These are phyloP conservation scores for Tragelaphus imberbis DNA, from an alignment of 2,113 vertebrate genomes.

Conservation along the genomic window DNA sequence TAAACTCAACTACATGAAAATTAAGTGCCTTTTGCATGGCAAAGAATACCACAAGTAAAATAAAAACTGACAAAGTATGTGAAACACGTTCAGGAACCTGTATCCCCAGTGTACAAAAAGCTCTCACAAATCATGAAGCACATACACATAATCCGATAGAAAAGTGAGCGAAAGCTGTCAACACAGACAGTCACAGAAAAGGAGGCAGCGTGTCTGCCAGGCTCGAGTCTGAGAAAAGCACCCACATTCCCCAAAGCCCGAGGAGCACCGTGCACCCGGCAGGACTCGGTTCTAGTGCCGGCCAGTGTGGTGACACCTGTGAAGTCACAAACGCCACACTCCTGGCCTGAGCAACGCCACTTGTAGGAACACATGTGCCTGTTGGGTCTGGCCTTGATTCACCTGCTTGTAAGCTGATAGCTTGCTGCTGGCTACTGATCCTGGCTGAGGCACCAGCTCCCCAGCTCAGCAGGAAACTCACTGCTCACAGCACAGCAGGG, in stretches of 20 bases:
- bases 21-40: not conserved
- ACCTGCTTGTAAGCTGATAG: not conserved
- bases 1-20: not conserved
- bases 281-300: fast-evolving
- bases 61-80: not conserved
- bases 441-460: not conserved
- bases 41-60: not conserved
- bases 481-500: fast-evolving
- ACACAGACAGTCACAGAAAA: not conserved
- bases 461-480: not conserved
- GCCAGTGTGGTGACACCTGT: too few species aligned
- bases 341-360: not conserved
- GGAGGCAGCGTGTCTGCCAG: not conserved
- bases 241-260: not conserved
- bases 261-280: fast-evolving
- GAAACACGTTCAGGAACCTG: not conserved
- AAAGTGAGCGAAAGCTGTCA: not conserved
- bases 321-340: fast-evolving
- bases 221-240: not conserved
- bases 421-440: fast-evolving
- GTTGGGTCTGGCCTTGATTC: not conserved
- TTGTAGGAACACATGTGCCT: fast-evolving
- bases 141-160: not conserved
- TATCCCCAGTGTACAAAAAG: not conserved
- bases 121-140: not conserved